A percentile compares a stretch with the other conserved stretches of the same genome.
These are phyloP conservation scores for Polydrusus tereticollis DNA, from an alignment of 2,888 invertebrate species.

Conservation along the genomic window DNA sequence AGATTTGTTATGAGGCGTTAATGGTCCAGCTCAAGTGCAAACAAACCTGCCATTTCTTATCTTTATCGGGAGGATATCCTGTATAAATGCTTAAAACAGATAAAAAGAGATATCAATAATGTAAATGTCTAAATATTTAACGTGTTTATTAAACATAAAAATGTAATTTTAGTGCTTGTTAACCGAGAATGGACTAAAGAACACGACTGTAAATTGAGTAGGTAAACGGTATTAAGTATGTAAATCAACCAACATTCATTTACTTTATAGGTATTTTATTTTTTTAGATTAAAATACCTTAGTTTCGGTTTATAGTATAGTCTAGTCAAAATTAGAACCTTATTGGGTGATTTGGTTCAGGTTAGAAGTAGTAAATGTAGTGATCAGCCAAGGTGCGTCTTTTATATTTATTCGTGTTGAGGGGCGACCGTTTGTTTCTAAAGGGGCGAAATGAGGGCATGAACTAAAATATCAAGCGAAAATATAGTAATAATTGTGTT, in stretches of 20 bases:
- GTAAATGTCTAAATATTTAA: slow-evolving; percentile 33
- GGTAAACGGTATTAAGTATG: slow-evolving; percentile 4
- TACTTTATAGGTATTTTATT: too few species aligned
- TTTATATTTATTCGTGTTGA: too few species aligned
- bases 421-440: too few species aligned
- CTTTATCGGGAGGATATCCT: slow-evolving; percentile 34
- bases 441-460: too few species aligned
- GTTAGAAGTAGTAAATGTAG: too few species aligned
- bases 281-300: too few species aligned
- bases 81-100: slow-evolving; percentile 38
- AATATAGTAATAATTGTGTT: too few species aligned
- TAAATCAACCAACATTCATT: neutral
- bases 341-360: too few species aligned
- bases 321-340: too few species aligned
- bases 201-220: neutral
- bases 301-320: too few species aligned
- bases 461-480: too few species aligned
- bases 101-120: slow-evolving; percentile 33
- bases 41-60: slow-evolving; percentile 39
- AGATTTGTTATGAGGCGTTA: neutral
- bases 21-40: slow-evolving; percentile 29
- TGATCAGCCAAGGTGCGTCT: too few species aligned
- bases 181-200: neutral
- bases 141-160: slow-evolving; percentile 20
- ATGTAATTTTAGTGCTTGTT: slow-evolving; percentile 3